phyloP scores from a whole-genome alignment of 1,140 invertebrate species.

The Papilio dardanus region DNA sequence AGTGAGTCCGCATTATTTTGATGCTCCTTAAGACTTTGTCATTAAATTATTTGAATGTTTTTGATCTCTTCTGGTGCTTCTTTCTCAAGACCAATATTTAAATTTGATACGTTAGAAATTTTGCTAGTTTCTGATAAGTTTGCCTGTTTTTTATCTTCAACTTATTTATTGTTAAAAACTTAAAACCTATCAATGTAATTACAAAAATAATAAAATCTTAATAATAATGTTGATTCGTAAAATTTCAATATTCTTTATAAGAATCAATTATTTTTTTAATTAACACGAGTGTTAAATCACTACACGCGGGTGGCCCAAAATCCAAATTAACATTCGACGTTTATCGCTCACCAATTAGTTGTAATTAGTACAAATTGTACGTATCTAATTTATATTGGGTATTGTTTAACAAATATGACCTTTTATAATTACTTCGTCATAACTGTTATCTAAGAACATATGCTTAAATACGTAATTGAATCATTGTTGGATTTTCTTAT shows the following conservation, averaged over 20 bases:
- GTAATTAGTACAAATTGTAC: conserved; percentile 28
- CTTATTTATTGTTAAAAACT: background rate
- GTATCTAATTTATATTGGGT: conserved; percentile 17
- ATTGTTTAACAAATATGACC: conserved; percentile 5
- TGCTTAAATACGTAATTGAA: background rate
- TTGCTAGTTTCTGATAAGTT: no score
- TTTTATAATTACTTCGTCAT: background rate
- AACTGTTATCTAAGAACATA: background rate
- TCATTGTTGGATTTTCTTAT: background rate
- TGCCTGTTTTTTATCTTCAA: background rate
- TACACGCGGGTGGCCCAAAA: conserved; percentile 16
- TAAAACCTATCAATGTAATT: background rate
- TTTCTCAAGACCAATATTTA: background rate
- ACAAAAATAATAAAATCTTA: no score
- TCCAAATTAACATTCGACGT: conserved; percentile 1
- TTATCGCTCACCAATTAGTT: conserved; percentile 25
- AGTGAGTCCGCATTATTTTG: no score
- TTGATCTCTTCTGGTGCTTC: background rate
- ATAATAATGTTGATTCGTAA: no score
- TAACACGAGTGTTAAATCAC: background rate
- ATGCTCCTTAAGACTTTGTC: background rate
- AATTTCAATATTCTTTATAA: background rate
- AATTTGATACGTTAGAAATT: no score
- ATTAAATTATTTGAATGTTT: background rate
- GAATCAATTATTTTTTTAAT: conserved; percentile 13